A percentile compares a stretch with the other conserved stretches of the same genome.
Evolutionary conservation across 2,113 vertebrate genomes (phyloP).

Genomic region (Melanerpes aurifrons): DNA sequence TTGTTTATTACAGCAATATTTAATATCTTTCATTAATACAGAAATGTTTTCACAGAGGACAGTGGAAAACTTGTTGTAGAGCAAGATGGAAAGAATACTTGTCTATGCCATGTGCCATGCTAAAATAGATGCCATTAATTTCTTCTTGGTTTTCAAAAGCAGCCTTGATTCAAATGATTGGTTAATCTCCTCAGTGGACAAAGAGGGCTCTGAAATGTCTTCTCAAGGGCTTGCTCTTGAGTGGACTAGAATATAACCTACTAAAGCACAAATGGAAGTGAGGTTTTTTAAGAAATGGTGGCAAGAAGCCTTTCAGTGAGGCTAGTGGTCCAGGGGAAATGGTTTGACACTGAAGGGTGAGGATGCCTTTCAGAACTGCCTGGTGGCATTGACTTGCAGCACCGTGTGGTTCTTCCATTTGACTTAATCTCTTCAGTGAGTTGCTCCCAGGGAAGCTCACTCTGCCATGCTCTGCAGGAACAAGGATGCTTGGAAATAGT

Average conservation of each 20-base stretch:
- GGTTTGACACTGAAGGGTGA: background rate
- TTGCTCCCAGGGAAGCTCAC: background rate
- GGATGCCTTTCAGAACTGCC: background rate
- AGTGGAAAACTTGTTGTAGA: background rate
- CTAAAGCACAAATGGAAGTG: background rate
- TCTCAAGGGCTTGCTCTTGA: background rate
- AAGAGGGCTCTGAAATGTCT: background rate
- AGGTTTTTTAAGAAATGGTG: background rate
- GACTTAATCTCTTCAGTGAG: background rate
- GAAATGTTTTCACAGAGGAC: background rate
- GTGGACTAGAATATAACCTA: background rate
- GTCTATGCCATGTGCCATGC: background rate
- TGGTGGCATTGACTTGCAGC: background rate
- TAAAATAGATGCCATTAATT: background rate
- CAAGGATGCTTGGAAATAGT: accelerated
- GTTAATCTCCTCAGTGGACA: background rate
- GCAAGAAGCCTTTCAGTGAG: background rate
- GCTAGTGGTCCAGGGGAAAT: background rate
- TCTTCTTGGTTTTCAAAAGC: background rate
- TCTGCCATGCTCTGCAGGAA: background rate
- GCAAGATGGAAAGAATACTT: background rate
- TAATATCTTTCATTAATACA: slow-evolving; percentile 23
- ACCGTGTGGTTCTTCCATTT: background rate
- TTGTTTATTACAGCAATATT: slow-evolving; percentile 17
- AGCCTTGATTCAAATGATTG: background rate